Evolutionary conservation across 2,888 invertebrate genomes (phyloP), one percentile per base, ranked within the genome.

Genomic region (Panorpa germanica): DNA sequence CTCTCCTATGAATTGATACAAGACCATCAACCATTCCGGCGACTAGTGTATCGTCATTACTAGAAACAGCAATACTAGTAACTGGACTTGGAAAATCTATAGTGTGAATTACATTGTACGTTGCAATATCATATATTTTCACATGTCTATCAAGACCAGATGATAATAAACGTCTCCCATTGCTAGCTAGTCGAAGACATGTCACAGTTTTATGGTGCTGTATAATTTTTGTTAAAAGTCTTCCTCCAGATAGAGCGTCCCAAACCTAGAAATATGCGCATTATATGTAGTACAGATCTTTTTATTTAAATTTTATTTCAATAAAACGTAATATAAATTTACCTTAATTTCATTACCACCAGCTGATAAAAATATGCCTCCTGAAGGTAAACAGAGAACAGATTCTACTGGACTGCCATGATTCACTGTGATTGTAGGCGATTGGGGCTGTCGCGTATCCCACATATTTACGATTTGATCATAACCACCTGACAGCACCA

Each of bases 131-230:
- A 52, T 86, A 90, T 38, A 95, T 69, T 57, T 91, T 93, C 0
- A 93, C 78, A 56, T 90, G 88, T 37, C 85, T 71, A 52, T 98
- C 96, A 32, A 96, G 59, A 3, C 90, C 85, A 2, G 80, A 86
- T 0, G 93, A 90, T 41, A 95, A 52, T 12, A 96, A 60, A 43
- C 85, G 66, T 38, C 71, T 76, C 14, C 80, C 78, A 45, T 81
- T 71, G 24, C 76, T 77, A 14, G 82, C 82, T 36, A 93, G 63
- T 38, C 71, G 61, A 28, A 96, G 50, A 38, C 81, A 77, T 0
- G 91, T 96, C 2, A 96, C 74, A 1, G 93, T 88, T 61, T 96
- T 96, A 52, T 93, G 90, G 54, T 98, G 96, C 42, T 86, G 80
- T 3, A 78, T 78, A 38, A 96, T 67, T 43, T 70, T 73, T 2